These are phyloP conservation scores for Galeopsomyia nigrocyanea DNA, from an alignment of 2,888 invertebrate species.

Conservation along the genomic window DNA sequence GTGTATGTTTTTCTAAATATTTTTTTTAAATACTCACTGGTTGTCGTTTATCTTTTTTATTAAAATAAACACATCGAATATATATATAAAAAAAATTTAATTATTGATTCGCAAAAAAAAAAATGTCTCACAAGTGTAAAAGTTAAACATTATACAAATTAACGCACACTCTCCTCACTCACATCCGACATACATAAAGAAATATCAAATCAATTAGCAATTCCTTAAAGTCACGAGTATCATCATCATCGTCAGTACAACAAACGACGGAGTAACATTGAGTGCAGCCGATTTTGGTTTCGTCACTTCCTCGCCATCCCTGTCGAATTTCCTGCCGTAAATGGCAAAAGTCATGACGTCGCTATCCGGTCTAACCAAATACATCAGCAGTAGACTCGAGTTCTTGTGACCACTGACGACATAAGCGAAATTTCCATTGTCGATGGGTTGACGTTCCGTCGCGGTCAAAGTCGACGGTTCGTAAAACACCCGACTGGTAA, in stretches of 20 bases:
- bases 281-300: neutral
- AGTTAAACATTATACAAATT: no score
- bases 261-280: neutral
- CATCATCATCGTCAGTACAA: neutral
- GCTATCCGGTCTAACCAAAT: conserved; percentile 12
- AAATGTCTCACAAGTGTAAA: no score
- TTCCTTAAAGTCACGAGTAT: neutral
- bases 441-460: neutral
- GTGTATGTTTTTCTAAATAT: no score
- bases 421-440: conserved; percentile 23
- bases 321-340: conserved; percentile 28
- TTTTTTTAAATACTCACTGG: no score
- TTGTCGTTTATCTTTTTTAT: no score
- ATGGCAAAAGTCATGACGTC: conserved; percentile 41
- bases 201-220: neutral
- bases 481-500: neutral
- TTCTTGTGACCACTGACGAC: conserved; percentile 24
- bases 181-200: no score
- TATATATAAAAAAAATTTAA: no score
- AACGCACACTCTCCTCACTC: no score
- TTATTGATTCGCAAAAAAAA: no score
- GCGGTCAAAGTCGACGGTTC: conserved; percentile 19
- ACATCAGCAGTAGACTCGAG: conserved; percentile 29
- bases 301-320: conserved; percentile 32
- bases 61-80: no score